Evolutionary conservation across 2,888 invertebrate species (phyloP).

Genomic region (Aphodius granarius): DNA sequence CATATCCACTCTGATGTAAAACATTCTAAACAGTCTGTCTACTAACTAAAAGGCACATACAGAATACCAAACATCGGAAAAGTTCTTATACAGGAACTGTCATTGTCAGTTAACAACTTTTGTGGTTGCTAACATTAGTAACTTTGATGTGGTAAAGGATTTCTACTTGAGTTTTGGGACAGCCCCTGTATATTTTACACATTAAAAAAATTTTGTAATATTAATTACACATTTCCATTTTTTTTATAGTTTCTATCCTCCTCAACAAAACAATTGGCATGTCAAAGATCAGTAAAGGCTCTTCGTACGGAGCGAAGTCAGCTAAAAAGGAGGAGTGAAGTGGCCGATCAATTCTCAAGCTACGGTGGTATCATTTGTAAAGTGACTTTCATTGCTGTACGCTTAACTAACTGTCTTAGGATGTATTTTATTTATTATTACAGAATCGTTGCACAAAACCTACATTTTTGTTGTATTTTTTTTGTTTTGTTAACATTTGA

Average conservation of each 20-base stretch:
- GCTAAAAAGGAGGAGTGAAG: slow-evolving; percentile 24
- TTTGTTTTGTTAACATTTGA: neutral
- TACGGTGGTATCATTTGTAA: neutral
- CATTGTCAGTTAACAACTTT: no score
- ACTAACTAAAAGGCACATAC: no score
- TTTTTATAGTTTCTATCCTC: slow-evolving; percentile 71
- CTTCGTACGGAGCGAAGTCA: slow-evolving; percentile 71
- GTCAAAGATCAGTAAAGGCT: slow-evolving; percentile 83
- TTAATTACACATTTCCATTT: no score
- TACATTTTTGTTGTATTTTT: neutral
- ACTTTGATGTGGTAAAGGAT: no score
- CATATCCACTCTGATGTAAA: no score
- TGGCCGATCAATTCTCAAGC: neutral
- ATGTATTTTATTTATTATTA: neutral
- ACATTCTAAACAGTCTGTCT: no score
- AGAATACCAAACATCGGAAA: no score
- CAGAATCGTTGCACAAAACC: neutral
- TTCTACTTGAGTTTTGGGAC: no score
- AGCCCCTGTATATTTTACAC: no score
- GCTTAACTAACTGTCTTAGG: neutral
- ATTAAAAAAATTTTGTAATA: no score
- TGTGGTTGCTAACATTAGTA: no score
- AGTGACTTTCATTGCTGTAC: neutral
- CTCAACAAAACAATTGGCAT: slow-evolving; percentile 80
- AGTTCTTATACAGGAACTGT: no score